phyloP scores from a whole-genome alignment of 2,888 invertebrate genomes.

The Protodeltote pygarga region DNA sequence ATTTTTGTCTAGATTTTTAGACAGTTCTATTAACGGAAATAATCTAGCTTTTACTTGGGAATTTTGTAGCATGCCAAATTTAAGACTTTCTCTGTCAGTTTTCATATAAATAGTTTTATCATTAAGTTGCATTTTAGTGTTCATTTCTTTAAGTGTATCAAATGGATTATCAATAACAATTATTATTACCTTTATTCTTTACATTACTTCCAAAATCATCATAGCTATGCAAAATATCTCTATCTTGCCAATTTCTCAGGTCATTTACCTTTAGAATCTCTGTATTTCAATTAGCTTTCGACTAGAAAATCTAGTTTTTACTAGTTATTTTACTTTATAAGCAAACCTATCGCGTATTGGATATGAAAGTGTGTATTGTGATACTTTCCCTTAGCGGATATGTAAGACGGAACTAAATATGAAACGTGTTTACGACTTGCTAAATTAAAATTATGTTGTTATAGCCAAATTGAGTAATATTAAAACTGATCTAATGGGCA shows the following conservation, averaged over 20 bases:
- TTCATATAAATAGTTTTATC: too few relatives aligned
- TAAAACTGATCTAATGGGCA: too few relatives aligned
- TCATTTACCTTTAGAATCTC: slow-evolving; percentile 6
- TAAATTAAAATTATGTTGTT: background rate
- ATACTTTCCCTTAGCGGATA: slow-evolving; percentile 37
- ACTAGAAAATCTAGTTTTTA: slow-evolving; percentile 18
- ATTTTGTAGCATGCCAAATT: background rate
- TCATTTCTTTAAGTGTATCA: too few relatives aligned
- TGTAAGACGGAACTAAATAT: slow-evolving; percentile 18
- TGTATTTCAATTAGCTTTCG: slow-evolving; percentile 14
- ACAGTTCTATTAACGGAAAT: background rate
- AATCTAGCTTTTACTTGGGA: background rate
- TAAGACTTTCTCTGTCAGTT: too few relatives aligned
- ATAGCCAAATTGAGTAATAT: background rate
- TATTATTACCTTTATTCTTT: too few relatives aligned
- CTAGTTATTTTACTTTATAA: slow-evolving; percentile 10
- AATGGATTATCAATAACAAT: too few relatives aligned
- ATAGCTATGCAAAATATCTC: too few relatives aligned
- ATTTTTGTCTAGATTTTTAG: slow-evolving; percentile 7
- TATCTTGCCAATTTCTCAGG: background rate
- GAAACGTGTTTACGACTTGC: slow-evolving; percentile 9
- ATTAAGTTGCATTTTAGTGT: too few relatives aligned
- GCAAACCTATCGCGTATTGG: slow-evolving; percentile 13
- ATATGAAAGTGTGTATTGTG: slow-evolving; percentile 41
- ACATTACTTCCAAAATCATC: too few relatives aligned